Evolutionary conservation across 2,888 invertebrate species (phyloP), one percentile per base, ranked within the genome.

Genomic region (Lissonota sp.): DNA sequence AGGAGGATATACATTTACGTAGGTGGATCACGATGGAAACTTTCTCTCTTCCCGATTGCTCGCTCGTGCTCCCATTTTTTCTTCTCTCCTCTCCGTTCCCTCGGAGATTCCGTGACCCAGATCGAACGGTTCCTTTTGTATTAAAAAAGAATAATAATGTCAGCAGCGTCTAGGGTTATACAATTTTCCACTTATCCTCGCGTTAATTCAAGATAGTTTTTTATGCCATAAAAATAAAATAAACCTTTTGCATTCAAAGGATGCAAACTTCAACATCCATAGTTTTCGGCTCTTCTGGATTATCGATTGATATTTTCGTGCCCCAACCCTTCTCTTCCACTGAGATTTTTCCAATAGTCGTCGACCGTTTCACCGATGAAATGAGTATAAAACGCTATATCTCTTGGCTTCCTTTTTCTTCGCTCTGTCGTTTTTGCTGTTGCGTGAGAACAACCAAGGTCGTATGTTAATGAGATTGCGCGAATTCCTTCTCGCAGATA

Each of bases 391-490:
- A 26, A 26, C 26, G 26, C 26, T 26, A 26, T 26, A 26, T 26
- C 26, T 26, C 26, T 26, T 26, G 1, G 26, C 26, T 26, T 26
- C 26, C 26, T 26, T 26, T 26, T 64, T 39, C 10, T 53, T 62
- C 55, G 16, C 37, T 14, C 8, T 46, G 72, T 37, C 60, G 46
- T 51, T 78, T 62, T 37, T 55, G 66, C 63, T 39, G 63, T 79
- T 79, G 79, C 74, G 74, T 79, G 70, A 74, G 66, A 64, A 71
- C 51, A n/a, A 26, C 53, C 79, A 79, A 79, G 79, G 79, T 70
- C 79, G 79, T 75, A 70, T 79, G 79, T 26, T 79, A 79, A 79
- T 79, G 79, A 79, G 79, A 69, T 73, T 69, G 67, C 63, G 79
- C 73, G 67, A 79, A 57, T 69, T 55, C 53, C 60, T 26, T 40